Base-by-base conservation (phyloP, 2,888 invertebrate genomes). In the Pammene aurita region DNA sequence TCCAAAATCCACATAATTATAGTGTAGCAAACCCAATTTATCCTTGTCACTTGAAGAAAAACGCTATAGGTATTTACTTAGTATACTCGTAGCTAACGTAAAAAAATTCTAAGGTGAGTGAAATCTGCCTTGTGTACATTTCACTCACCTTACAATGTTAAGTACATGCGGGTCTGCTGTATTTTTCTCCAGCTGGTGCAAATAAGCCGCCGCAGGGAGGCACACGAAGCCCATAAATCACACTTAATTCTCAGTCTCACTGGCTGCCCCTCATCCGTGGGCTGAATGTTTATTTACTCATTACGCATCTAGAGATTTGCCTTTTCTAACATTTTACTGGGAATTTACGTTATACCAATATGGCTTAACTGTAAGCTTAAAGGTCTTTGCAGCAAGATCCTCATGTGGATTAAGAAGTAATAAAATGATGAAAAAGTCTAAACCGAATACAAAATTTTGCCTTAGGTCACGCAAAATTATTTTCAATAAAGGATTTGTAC, bases 211-310 rank as follows among this genome's bases (percentile, higher is more conserved):
- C 81, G 79, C 80, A 78, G 81, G 81, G 80, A 79, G 82, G 79
- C 87, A 86, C 87, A 83, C 85, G 84, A 86, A 86, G 84, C 83
- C 82, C 84, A 85, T 90, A 90, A 89, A 91, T 91, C 90, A 88
- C 82, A 87, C 84, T 86, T 89, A 88, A 87, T 85, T 88, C 88
- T 80, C 77, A 80, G 82, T 82, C 84, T 80, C 77, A 82, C 80
- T 80, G 77, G 78, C 79, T 78, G 76, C 79, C 82, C 81, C 77
- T 80, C 79, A 82, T 80, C 79, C 89, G 90, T 89, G 90, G 76
- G 77, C 82, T 72, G 90, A 89, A 90, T 90, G 83, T 82, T 82
- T 84, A 86, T 85, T 76, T 78, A 71, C 76, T 78, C 72, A 69
- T 69, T 69, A 69, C 69, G 64, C 64, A 65, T 65, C 67, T 34